Evolutionary conservation across 2,113 vertebrate genomes (phyloP), one percentile per base, ranked within the genome.

Genomic region (Todiramphus saurophagus): DNA sequence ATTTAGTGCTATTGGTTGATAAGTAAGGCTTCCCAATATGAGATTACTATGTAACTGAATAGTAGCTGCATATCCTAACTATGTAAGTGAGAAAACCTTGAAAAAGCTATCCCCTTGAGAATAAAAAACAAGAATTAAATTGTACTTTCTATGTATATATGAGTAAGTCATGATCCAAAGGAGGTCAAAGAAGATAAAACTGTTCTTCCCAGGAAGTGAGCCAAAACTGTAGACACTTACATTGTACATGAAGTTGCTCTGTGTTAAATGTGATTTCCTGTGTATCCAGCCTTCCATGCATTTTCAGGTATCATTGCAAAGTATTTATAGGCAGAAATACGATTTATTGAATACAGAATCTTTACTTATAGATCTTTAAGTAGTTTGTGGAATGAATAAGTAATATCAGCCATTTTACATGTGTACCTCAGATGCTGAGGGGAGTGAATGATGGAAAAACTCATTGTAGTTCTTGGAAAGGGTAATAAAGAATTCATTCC

Each of bases 401-500:
- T 79, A 89, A 51, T 66, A 77, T 55, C 53, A 60, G 31, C 28
- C 28, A 70, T 85, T 90, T 87, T 68, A 74, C 13, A 37, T 73
- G 33, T 23, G 28, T 76, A 35, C 16, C 20, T 75, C 46, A 56
- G n/a, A 67, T 75, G 44, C 35, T 56, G 35, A 79, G 37, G 6
- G 5, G 25, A 37, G 16, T 78, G 68, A 93, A 78, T 88, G 69
- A 68, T 69, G 44, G 48, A 78, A 87, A 85, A 93, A 50, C 9
- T 93, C 31, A 46, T 60, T 80, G 51, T 58, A 82, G 50, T 68
- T 94, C 64, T 81, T 92, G 77, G 27, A 84, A 87, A 72, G 51
- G 50, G 33, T 92, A 75, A 85, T 80, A 84, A 87, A 64, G 58
- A 70, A 91, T 95, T 96, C 15, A 87, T 13, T 82, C 33, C 53